Conservation (phyloP, 2,113 vertebrate species). For the Oreotragus oreotragus region DNA sequence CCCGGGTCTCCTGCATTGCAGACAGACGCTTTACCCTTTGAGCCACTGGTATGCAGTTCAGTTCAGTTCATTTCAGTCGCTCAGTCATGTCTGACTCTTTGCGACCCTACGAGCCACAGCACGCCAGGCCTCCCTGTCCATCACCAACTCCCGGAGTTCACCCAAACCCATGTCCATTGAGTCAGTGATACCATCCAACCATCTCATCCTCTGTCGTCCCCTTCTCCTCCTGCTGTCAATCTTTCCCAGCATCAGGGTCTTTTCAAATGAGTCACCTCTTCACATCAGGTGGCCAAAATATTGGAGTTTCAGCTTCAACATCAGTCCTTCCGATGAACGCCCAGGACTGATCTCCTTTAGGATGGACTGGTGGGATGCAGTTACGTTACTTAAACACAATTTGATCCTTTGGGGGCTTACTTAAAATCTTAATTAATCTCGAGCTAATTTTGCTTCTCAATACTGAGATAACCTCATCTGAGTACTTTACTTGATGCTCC, state of each 20-base stretch:
- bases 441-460: not conserved
- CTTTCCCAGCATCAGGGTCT: not conserved
- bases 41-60: not conserved
- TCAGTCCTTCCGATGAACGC: not conserved
- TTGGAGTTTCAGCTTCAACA: not conserved
- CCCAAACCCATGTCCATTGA: not conserved
- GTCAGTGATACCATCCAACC: not conserved
- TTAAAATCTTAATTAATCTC: not conserved
- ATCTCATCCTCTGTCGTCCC: not conserved
- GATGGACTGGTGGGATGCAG: not conserved
- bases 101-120: fast-evolving
- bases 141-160: fast-evolving
- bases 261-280: not conserved
- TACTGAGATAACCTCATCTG: not conserved
- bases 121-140: not conserved
- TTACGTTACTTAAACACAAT: not conserved
- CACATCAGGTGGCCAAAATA: not conserved
- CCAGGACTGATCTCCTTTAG: not conserved
- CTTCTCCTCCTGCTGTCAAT: not conserved
- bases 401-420: not conserved
- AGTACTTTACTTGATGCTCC: not conserved
- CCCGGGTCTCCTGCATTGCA: too few species aligned
- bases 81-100: not conserved
- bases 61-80: not conserved
- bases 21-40: too few species aligned